Conservation (phyloP, 2,888 invertebrate species). For the Neelides folsomi region DNA sequence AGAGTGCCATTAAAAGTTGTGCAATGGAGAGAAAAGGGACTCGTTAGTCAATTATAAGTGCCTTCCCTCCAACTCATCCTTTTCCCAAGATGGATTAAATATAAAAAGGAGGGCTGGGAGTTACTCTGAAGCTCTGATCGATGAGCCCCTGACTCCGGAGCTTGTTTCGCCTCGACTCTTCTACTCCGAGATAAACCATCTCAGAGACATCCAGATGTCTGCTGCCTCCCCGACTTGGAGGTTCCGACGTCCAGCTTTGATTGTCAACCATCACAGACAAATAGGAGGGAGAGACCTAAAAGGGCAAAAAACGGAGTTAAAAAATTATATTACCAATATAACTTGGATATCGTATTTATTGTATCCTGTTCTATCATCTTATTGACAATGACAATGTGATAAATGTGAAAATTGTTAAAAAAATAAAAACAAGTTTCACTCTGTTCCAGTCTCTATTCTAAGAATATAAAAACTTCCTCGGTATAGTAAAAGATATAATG, state of each 20-base stretch:
- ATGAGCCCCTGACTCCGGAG: conserved; percentile 29
- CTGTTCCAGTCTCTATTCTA: too few species aligned
- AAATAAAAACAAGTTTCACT: too few species aligned
- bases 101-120: conserved; percentile 4
- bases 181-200: conserved; percentile 30
- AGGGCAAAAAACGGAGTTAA: neutral
- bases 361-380: too few species aligned
- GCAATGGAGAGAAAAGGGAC: neutral
- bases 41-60: neutral
- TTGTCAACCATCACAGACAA: conserved; percentile 31
- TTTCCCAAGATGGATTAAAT: neutral
- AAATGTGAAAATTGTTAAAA: too few species aligned
- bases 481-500: too few species aligned
- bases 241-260: conserved; percentile 26
- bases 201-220: conserved; percentile 32
- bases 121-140: conserved; percentile 32
- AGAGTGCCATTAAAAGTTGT: conserved; percentile 1
- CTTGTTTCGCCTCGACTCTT: conserved; percentile 21
- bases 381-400: too few species aligned
- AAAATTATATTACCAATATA: conserved; percentile 2
- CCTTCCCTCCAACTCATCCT: neutral
- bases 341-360: neutral
- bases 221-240: conserved; percentile 24
- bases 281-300: conserved; percentile 26
- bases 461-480: too few species aligned